These are phyloP conservation scores for Lamellibrachia satsuma DNA, from an alignment of 2,888 invertebrate genomes.

Conservation along the genomic window DNA sequence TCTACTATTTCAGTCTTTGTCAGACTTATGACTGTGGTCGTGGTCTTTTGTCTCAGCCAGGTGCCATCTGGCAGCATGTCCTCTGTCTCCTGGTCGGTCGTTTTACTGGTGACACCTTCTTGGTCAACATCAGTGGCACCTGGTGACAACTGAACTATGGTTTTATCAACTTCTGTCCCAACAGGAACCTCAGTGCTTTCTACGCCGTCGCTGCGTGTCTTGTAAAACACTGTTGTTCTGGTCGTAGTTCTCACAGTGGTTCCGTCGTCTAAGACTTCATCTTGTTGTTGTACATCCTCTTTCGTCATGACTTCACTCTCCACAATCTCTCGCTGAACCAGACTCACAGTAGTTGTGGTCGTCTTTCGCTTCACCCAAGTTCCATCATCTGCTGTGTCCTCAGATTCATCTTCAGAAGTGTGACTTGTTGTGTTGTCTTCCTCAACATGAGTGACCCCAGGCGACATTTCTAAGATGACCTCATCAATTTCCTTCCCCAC, in stretches of 20 bases:
- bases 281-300: not conserved
- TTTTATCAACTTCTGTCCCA: conserved; percentile 31
- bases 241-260: conserved; percentile 32
- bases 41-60: conserved; percentile 38
- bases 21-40: not conserved
- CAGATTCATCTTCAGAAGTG: conserved; percentile 29
- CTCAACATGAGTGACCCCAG: conserved; percentile 7
- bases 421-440: not conserved
- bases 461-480: conserved; percentile 20
- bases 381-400: conserved; percentile 25
- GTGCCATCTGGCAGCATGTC: conserved; percentile 57
- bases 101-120: conserved; percentile 28
- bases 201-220: conserved; percentile 20
- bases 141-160: conserved; percentile 22
- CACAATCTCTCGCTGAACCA: not conserved
- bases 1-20: not conserved
- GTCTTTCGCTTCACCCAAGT: conserved; percentile 22
- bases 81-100: conserved; percentile 43
- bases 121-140: conserved; percentile 21
- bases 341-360: conserved; percentile 5
- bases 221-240: conserved; percentile 9
- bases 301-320: not conserved
- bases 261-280: conserved; percentile 22
- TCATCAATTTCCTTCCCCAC: conserved; percentile 20
- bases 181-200: conserved; percentile 28